These are phyloP conservation scores for Pegoplata infirma DNA, from an alignment of 2,888 invertebrate genomes.

Conservation along the genomic window DNA sequence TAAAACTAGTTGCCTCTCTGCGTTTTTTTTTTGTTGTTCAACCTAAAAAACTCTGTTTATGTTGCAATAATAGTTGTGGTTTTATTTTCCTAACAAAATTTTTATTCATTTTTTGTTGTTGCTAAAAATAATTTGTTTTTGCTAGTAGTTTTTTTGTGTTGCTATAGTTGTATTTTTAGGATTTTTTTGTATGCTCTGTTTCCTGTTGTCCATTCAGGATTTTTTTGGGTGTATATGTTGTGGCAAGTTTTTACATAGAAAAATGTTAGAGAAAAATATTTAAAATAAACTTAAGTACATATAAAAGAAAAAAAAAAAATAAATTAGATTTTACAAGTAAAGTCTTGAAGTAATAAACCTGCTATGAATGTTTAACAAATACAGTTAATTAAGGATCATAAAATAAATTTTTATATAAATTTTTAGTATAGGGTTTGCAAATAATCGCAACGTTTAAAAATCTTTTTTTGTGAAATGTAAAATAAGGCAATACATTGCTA, in stretches of 20 bases:
- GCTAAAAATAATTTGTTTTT: neutral
- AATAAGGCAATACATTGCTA: no score
- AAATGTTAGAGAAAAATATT: no score
- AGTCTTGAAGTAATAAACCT: no score
- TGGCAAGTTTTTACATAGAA: neutral
- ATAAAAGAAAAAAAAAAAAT: no score
- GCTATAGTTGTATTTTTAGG: neutral
- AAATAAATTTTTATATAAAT: no score
- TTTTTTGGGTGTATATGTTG: neutral
- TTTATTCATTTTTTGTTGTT: neutral
- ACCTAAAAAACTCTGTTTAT: neutral
- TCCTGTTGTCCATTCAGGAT: neutral
- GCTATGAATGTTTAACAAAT: no score
- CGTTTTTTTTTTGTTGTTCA: neutral
- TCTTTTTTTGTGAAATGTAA: no score
- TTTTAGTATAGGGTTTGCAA: no score
- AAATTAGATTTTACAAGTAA: no score
- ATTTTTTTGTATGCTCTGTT: neutral
- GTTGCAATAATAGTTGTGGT: slow-evolving; percentile 3
- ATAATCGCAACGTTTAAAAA: no score
- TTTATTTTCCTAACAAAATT: neutral
- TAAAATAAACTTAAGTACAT: no score
- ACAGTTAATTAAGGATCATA: no score
- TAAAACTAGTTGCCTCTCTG: neutral
- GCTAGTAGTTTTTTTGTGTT: neutral